Base-by-base conservation (phyloP, 2,797 vertebrate species). In the Lophotriccus pileatus region DNA sequence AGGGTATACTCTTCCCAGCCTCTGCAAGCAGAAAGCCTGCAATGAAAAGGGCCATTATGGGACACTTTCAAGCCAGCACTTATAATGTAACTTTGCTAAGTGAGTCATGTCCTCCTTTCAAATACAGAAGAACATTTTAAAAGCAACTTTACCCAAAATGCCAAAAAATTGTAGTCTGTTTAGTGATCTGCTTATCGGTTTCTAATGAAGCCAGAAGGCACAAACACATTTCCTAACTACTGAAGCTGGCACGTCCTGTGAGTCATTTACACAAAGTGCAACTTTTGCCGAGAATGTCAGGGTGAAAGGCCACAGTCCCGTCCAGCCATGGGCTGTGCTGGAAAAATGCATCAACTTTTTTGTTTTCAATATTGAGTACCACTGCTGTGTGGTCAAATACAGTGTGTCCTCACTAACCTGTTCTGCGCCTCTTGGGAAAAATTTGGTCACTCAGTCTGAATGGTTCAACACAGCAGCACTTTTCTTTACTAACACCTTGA, bases 31-130 rank as follows among this genome's bases (percentile, higher is more conserved):
- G 63, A 77, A 20, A 30, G 44, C 52, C 79, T 60, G 73, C 56
- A 15, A 91, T 93, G 90, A 95, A 96, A 97, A 94, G 87, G 70
- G 2, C 84, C 93, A 77, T 95, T 95, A 94, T 96, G 62, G 69
- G 46, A 69, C 60, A 53, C 60, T 76, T 94, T 78, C 83, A 86
- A 92, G 67, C 53, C 50, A 75, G 85, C 53, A 78, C 84, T 96
- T 94, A 88, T 78, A 94, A 89, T 11, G n/a, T 66, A 89, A 81
- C 87, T 70, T 78, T 11, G 9, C 75, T 81, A 93, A 93, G 55
- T 93, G 94, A 96, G 88, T 96, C 91, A 90, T 89, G 79, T 89
- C 43, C 60, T 94, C 82, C 76, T 93, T 92, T 93, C 90, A 92
- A 92, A 93, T 63, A 69, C 68, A 84, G 83, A 95, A 44, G 94